phyloP scores from a whole-genome alignment of 2,797 vertebrate species.

The Acipenser transmontanus region DNA sequence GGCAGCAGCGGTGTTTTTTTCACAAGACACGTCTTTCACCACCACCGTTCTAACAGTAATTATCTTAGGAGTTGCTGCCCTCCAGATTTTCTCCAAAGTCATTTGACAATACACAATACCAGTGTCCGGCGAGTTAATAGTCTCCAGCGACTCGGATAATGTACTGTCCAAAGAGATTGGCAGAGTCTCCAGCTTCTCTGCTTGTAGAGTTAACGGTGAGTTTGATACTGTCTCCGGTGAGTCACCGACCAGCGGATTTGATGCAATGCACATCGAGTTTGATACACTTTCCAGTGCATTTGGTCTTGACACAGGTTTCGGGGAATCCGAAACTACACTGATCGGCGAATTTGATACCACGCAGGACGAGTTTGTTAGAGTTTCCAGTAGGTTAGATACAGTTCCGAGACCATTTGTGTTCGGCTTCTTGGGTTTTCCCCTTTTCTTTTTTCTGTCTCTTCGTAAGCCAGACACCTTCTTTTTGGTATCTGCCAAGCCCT shows the following conservation, averaged over 20 bases:
- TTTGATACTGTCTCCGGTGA: too few relatives aligned
- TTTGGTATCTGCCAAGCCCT: not conserved
- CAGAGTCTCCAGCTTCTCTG: too few relatives aligned
- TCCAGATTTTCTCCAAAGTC: conserved; percentile 57
- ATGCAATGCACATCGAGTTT: too few relatives aligned
- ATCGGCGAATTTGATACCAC: too few relatives aligned
- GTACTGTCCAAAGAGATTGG: not conserved
- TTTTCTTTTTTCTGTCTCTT: not conserved
- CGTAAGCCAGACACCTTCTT: not conserved
- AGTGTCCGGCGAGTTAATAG: not conserved
- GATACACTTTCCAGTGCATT: too few relatives aligned
- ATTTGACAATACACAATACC: not conserved
- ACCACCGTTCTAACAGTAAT: conserved; percentile 51
- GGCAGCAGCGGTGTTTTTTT: conserved; percentile 45
- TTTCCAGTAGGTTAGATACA: too few relatives aligned
- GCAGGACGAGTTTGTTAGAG: too few relatives aligned
- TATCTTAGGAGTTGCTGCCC: conserved; percentile 47
- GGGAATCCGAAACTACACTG: too few relatives aligned
- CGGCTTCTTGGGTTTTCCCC: conserved; percentile 1
- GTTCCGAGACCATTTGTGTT: too few relatives aligned
- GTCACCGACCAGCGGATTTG: too few relatives aligned
- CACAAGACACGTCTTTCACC: conserved; percentile 50
- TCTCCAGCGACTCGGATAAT: not conserved
- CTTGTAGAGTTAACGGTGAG: too few relatives aligned
- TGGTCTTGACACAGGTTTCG: too few relatives aligned